Conservation (phyloP, 2,797 vertebrate genomes). For the Neolamprologus multifasciatus region DNA sequence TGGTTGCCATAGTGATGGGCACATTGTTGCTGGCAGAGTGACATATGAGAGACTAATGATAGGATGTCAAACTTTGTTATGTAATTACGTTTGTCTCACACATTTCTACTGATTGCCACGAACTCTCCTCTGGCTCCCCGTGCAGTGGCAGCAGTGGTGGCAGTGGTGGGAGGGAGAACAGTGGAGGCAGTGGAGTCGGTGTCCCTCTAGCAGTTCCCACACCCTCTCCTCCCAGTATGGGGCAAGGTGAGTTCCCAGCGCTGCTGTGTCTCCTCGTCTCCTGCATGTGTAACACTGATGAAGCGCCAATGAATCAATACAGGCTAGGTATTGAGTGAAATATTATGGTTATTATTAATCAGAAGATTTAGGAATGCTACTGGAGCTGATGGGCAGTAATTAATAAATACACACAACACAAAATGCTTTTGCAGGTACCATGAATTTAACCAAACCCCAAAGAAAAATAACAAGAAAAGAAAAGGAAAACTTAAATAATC, state of each 20-base stretch:
- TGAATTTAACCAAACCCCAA: too few species aligned
- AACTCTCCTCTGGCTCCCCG: not conserved
- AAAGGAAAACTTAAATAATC: too few species aligned
- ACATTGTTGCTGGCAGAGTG: not conserved
- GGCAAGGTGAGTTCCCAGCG: conserved; percentile 79
- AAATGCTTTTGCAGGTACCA: too few species aligned
- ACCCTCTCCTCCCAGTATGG: conserved; percentile 92
- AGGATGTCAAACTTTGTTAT: conserved; percentile 18
- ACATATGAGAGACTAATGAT: conserved; percentile 17
- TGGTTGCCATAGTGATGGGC: conserved; percentile 12
- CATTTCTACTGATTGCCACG: not conserved
- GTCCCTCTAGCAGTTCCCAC: conserved; percentile 97
- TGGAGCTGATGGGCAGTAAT: too few species aligned
- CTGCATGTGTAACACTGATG: not conserved
- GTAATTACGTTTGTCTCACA: conserved; percentile 12
- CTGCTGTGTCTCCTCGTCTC: not conserved
- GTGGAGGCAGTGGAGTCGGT: conserved; percentile 84
- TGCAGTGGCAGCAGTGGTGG: conserved; percentile 93
- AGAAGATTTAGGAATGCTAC: too few species aligned
- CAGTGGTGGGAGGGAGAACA: conserved; percentile 95
- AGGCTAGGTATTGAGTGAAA: too few species aligned
- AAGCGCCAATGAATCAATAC: too few species aligned
- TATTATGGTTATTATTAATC: too few species aligned
- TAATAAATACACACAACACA: too few species aligned
- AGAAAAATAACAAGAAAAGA: too few species aligned